phyloP scores from a whole-genome alignment of 2,797 vertebrate species.

The Knipowitschia caucasica region DNA sequence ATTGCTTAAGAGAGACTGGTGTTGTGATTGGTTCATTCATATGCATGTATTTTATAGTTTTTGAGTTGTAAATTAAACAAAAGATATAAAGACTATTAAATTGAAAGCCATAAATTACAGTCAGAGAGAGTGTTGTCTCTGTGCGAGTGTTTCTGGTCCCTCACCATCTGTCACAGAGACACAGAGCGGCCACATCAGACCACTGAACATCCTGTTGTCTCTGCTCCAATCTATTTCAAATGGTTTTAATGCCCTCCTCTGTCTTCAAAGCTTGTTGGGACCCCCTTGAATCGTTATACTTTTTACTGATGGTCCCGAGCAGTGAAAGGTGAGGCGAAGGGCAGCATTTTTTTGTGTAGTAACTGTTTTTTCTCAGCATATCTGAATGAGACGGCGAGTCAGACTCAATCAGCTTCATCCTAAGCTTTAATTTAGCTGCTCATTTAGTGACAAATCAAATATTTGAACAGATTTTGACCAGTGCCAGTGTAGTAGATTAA shows the following conservation, averaged over 20 bases:
- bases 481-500: background rate
- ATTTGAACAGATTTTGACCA: slow-evolving; percentile 13
- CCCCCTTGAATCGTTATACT: slow-evolving; percentile 22
- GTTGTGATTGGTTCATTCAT: too few relatives aligned
- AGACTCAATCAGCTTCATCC: slow-evolving; percentile 31
- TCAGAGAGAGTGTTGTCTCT: slow-evolving; percentile 10
- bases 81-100: background rate
- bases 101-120: slow-evolving; percentile 9
- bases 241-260: slow-evolving; percentile 24
- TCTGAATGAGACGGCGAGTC: slow-evolving; percentile 33
- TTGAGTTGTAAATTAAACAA: background rate
- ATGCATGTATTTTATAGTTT: background rate
- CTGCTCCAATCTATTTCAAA: slow-evolving; percentile 19
- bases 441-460: slow-evolving; percentile 20
- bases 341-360: slow-evolving; percentile 16
- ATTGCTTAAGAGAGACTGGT: too few relatives aligned
- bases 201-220: slow-evolving; percentile 16
- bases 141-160: background rate
- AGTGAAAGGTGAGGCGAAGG: slow-evolving; percentile 43
- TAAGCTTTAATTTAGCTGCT: slow-evolving; percentile 5
- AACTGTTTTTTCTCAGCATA: slow-evolving; percentile 51
- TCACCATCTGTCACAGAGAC: slow-evolving; percentile 13
- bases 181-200: slow-evolving; percentile 9
- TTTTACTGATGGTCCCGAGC: slow-evolving; percentile 32
- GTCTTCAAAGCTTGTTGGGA: slow-evolving; percentile 40